Base-by-base conservation (phyloP, 2,113 vertebrate species). In the Corvus moneduloides region DNA sequence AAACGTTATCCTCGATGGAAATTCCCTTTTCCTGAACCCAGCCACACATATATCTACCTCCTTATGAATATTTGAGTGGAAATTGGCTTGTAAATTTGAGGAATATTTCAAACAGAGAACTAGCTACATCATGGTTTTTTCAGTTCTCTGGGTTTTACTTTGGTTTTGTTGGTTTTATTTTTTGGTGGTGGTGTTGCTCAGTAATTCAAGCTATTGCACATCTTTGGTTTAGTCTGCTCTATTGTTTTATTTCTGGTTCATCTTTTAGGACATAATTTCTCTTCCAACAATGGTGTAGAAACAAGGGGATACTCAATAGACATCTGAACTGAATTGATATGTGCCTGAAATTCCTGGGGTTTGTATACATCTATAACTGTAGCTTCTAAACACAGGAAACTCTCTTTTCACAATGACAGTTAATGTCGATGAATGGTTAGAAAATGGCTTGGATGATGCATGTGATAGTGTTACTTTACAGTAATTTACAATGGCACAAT, bases 351-450 rank as follows among this genome's bases (percentile, higher is more conserved):
- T 87, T 92, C 41, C 52, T 89, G 24, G 11, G 10, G 71, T 91
- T 91, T 96, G 21, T 85, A 10, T 68, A 6, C 67, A 79, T 84
- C 46, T 84, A 10, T 75, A 73, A 90, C 59, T 23, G 32, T 64
- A 62, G 54, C 69, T 97, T 87, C 82, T 90, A 78, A 89, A 93
- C 33, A 58, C 59, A 79, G 79, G 78, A 95, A 94, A 82, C 73
- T 37, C 56, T 77, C 67, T 79, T 95, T 94, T 68, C 84, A 94
- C 88, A 95, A 88, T 94, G 71, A 27, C 66, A 89, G 55, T 95
- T 97, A 92, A 89, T 95, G 92, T 22, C 95, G 85, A 93, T 96
- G 82, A 95, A 90, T 75, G 61, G 74, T 85, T 93, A 84, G 95
- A 90, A 97, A 96, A 91, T 66, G 69, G 67, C 83, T 84, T 90